Conservation (phyloP, 1,140 invertebrate genomes). For the Conus ventricosus region DNA sequence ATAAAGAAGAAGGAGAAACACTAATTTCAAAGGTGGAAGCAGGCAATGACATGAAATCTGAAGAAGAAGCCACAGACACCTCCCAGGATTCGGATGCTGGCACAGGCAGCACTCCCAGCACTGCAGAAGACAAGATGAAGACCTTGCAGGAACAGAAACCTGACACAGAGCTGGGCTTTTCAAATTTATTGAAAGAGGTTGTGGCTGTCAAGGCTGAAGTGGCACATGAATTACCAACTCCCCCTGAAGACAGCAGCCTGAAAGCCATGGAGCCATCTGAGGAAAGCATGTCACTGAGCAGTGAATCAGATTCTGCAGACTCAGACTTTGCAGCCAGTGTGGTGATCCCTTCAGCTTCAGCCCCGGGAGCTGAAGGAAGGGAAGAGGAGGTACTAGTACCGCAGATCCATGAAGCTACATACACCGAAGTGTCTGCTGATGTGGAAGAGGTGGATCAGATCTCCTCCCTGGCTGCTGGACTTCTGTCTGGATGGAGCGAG, state of each 20-base stretch:
- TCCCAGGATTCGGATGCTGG: background rate
- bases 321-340: background rate
- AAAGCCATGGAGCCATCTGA: background rate
- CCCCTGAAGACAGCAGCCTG: background rate
- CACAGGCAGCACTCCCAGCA: background rate
- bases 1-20: constrained; percentile 33
- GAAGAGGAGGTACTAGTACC: background rate
- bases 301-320: constrained; percentile 11
- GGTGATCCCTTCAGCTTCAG: background rate
- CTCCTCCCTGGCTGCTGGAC: constrained; percentile 78
- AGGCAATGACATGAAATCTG: constrained; percentile 18
- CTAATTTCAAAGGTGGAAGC: constrained; percentile 26
- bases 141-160: background rate
- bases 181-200: background rate
- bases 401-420: background rate
- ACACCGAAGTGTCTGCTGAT: background rate
- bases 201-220: background rate
- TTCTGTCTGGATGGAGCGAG: constrained; percentile 85
- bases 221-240: background rate
- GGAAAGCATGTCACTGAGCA: background rate
- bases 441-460: constrained; percentile 42
- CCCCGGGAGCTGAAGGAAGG: constrained; percentile 23
- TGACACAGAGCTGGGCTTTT: background rate
- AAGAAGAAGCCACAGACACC: background rate
- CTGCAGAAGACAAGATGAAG: background rate